Evolutionary conservation across 2,797 vertebrate species (phyloP).

Genomic region (Cheirogaleus major): DNA sequence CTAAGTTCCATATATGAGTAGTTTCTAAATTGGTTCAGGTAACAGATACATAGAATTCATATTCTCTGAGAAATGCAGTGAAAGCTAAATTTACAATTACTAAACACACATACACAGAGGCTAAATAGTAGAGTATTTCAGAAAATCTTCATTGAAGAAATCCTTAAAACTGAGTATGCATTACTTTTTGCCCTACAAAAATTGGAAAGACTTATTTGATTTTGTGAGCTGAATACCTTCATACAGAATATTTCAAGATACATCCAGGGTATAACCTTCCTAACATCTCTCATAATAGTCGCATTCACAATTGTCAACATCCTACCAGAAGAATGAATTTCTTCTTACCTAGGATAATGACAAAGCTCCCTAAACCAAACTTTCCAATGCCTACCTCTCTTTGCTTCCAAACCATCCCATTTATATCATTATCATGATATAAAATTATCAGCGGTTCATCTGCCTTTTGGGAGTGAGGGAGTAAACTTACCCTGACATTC

Average conservation of each 20-base stretch:
- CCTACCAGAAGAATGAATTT: background rate
- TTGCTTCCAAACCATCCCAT: background rate
- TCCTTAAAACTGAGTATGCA: background rate
- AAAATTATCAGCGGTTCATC: background rate
- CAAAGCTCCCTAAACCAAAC: background rate
- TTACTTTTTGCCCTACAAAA: background rate
- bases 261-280: background rate
- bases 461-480: background rate
- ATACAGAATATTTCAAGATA: constrained; percentile 21
- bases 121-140: background rate
- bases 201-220: background rate
- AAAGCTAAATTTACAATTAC: constrained; percentile 28
- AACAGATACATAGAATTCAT: background rate
- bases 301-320: background rate
- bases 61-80: constrained; percentile 13
- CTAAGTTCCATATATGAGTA: background rate
- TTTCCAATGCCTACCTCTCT: constrained; percentile 9
- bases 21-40: background rate
- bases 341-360: background rate
- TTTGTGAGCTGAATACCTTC: background rate
- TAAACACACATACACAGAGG: background rate
- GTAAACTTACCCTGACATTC: background rate
- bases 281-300: background rate
- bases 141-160: background rate
- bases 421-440: background rate